Base-by-base conservation (phyloP, 2,888 invertebrate genomes). In the Sthenelais limicola region DNA sequence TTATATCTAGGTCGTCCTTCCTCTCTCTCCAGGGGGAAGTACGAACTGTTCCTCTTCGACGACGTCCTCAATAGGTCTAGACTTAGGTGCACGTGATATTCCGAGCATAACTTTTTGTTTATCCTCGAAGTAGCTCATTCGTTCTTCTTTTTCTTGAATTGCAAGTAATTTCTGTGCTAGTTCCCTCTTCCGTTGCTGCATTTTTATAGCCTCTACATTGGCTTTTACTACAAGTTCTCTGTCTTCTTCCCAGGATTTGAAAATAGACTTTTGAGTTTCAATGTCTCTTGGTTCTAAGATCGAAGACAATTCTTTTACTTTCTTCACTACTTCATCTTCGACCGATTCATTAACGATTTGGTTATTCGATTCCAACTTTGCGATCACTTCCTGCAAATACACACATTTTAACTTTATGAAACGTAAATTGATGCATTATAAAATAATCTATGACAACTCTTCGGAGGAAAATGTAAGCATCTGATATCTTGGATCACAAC, bases 91-190 rank as follows among this genome's bases (percentile, higher is more conserved):
- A 18, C 62, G 56, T 21, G 67, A 58, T 12, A 74, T 74, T 5
- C 77, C 77, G 28, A 82, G 38, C n/a, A 74, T 71, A 32, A 86
- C 79, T 67, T 82, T 71, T 30, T 81, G 78, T 54, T 78, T 56
- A 51, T 79, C 68, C 33, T 84, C 84, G 77, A 83, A 85, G 71
- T 79, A 85, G 3, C 79, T 75, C 54, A 85, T 70, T 43, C 82
- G 54, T 68, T 86, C 83, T 73, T 86, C 84, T 21, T 66, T 72
- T 30, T 56, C 51, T 24, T 70, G 69, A 5, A 78, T 67, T 9
- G 71, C 66, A 4, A 62, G 48, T 1, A 78, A 38, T 33, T 74
- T 73, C 26, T 75, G 21, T 7, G 73, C 73, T 26, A 78, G 73
- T 5, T 26, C 33, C 43, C 74, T 74, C 66, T 66, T 73, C 51